These are phyloP conservation scores for Aplidium turbinatum DNA, from an alignment of 23 tunicate species.

Conservation along the genomic window DNA sequence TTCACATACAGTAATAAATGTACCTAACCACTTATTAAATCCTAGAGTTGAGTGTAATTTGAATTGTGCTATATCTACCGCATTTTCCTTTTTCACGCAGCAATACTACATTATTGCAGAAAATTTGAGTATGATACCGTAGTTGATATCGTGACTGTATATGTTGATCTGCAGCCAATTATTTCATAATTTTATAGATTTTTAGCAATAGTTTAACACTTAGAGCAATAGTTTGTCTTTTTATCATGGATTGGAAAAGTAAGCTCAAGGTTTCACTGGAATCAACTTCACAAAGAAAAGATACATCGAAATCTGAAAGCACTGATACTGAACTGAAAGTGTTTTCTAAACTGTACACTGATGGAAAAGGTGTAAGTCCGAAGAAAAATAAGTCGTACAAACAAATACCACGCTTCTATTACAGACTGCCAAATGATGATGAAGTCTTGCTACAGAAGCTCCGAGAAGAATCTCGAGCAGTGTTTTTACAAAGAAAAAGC, in stretches of 20 bases:
- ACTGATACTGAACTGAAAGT: constrained; percentile 52
- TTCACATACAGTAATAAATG: too few relatives aligned
- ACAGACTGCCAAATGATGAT: constrained; percentile 86
- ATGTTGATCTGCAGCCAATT: too few relatives aligned
- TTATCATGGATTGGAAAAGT: constrained; percentile 71
- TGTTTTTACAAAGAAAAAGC: constrained; percentile 94
- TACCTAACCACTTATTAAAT: too few relatives aligned
- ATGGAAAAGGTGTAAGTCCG: constrained; percentile 58
- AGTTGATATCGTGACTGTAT: too few relatives aligned
- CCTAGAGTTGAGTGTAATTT: too few relatives aligned
- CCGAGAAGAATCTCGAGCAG: constrained; percentile 97
- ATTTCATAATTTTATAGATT: too few relatives aligned
- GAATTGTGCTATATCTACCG: too few relatives aligned
- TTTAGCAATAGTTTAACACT: too few relatives aligned
- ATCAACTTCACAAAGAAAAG: background rate
- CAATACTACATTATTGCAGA: too few relatives aligned
- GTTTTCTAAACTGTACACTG: constrained; percentile 52
- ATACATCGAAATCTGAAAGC: constrained; percentile 21
- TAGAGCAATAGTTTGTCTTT: background rate
- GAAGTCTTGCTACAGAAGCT: constrained; percentile 83
- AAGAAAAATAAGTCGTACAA: constrained; percentile 50
- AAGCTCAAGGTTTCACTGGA: constrained; percentile 45
- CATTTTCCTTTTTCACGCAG: too few relatives aligned
- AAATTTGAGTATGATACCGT: too few relatives aligned
- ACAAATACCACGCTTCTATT: constrained; percentile 61